A percentile compares a stretch with the other conserved stretches of the same genome.
Conservation (phyloP, 2,797 vertebrate genomes). For the Otolemur crassicaudatus region DNA sequence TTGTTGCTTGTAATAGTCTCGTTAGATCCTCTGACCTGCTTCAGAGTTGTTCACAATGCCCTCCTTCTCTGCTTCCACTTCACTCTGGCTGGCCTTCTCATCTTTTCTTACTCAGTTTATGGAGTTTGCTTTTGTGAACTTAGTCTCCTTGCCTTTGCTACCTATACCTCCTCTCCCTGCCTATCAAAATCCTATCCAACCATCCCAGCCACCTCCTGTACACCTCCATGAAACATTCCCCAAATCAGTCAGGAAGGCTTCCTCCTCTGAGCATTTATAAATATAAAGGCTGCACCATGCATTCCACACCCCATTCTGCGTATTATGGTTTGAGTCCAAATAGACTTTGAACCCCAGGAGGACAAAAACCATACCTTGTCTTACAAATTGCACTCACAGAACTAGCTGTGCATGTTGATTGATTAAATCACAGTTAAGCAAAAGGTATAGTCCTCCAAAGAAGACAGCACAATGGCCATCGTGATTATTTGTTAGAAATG, state of each 20-base stretch:
- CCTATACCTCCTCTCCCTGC: not conserved
- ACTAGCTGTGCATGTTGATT: not conserved
- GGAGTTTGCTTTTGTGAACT: not conserved
- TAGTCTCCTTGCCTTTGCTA: not conserved
- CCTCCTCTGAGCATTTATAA: not conserved
- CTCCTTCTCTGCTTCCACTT: not conserved
- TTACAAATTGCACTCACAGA: not conserved
- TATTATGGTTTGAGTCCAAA: not conserved
- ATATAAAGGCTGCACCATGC: not conserved
- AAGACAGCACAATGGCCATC: not conserved
- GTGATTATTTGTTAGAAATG: not conserved
- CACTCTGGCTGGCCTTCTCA: not conserved
- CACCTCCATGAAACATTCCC: not conserved
- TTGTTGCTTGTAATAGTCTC: slow-evolving; percentile 31
- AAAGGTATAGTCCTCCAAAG: not conserved
- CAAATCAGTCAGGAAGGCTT: not conserved
- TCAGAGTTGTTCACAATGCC: slow-evolving; percentile 4
- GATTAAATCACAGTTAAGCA: not conserved
- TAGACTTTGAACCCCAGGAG: not conserved
- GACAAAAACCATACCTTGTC: not conserved
- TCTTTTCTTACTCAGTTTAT: not conserved
- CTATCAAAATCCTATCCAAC: not conserved
- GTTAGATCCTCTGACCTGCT: slow-evolving; percentile 51
- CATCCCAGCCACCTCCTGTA: not conserved
- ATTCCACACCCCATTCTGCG: not conserved